phyloP scores from a whole-genome alignment of 2,797 vertebrate genomes.

The Zenarchopterus dispar region DNA sequence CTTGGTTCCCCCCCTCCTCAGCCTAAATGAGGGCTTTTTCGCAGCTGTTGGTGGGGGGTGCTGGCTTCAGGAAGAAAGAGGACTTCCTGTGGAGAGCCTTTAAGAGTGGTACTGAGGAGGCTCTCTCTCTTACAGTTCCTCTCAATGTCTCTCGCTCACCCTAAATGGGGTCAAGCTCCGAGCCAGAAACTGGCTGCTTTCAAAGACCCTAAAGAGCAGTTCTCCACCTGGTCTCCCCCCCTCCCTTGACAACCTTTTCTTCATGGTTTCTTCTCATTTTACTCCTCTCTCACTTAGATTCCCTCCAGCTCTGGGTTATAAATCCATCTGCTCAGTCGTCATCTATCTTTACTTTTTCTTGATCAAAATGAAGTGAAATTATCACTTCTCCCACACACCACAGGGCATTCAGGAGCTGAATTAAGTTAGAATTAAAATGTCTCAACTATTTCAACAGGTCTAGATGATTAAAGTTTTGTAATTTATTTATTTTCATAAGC shows the following conservation, averaged over 20 bases:
- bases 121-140: slow-evolving; percentile 23
- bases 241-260: slow-evolving; percentile 56
- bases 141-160: slow-evolving; percentile 63
- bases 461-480: too few species aligned
- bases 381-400: too few species aligned
- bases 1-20: slow-evolving; percentile 31
- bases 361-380: too few species aligned
- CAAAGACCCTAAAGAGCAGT: slow-evolving; percentile 80
- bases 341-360: too few species aligned
- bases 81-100: slow-evolving; percentile 76
- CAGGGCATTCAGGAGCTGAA: too few species aligned
- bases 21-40: slow-evolving; percentile 66
- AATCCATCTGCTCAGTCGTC: not conserved
- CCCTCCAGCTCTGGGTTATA: not conserved
- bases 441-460: too few species aligned
- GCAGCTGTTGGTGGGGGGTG: slow-evolving; percentile 81
- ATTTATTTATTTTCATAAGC: too few species aligned
- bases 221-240: slow-evolving; percentile 75
- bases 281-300: slow-evolving; percentile 7
- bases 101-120: slow-evolving; percentile 63
- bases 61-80: slow-evolving; percentile 67
- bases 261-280: slow-evolving; percentile 27
- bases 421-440: too few species aligned
- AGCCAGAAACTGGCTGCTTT: slow-evolving; percentile 79
- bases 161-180: slow-evolving; percentile 85